These are phyloP conservation scores for Drosophila equinoxialis DNA, from an alignment of 1,140 invertebrate species.

Conservation along the genomic window DNA sequence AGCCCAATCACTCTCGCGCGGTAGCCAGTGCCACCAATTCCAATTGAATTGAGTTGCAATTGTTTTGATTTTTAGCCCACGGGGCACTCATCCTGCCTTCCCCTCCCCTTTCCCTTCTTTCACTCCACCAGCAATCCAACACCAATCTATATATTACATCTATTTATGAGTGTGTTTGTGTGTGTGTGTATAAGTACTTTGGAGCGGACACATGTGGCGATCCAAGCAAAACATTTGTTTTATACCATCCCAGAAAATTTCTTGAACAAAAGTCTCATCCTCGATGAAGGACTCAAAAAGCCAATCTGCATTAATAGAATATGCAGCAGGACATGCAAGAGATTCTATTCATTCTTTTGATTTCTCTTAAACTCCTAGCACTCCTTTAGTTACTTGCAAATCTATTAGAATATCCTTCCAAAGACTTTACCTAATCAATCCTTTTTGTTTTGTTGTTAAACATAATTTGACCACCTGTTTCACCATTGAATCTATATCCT, in stretches of 20 bases:
- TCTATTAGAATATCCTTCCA: too few species aligned
- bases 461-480: too few species aligned
- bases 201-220: conserved; percentile 3
- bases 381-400: too few species aligned
- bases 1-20: conserved; percentile 27
- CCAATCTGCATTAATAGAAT: too few species aligned
- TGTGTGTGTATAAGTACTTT: neutral
- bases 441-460: too few species aligned
- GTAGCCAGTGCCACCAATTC: conserved; percentile 40
- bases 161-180: neutral
- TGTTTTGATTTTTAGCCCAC: conserved; percentile 77
- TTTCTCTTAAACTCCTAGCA: too few species aligned
- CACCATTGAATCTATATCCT: too few species aligned
- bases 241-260: neutral
- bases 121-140: neutral
- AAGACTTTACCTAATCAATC: too few species aligned
- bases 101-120: neutral
- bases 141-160: neutral
- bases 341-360: too few species aligned
- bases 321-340: too few species aligned
- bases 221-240: neutral
- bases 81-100: conserved; percentile 45
- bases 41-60: conserved; percentile 80
- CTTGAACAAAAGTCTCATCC: neutral
- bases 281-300: too few species aligned